Conservation (phyloP, 2,888 invertebrate genomes). For the Bombyx huttoni region DNA sequence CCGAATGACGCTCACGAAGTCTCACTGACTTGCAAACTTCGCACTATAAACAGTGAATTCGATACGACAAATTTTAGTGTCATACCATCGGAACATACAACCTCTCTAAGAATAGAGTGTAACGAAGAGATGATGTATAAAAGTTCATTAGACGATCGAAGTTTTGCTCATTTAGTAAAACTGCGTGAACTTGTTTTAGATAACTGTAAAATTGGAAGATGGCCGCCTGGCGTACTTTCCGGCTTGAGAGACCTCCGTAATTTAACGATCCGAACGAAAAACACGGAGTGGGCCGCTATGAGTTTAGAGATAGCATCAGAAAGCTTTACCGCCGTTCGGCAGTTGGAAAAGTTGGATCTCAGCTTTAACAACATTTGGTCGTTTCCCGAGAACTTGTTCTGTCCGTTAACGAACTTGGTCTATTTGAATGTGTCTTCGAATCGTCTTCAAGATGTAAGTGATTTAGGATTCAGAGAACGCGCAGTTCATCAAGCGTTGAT, state of each 20-base stretch:
- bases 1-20: conserved; percentile 78
- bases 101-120: conserved; percentile 83
- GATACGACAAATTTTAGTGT: conserved; percentile 91
- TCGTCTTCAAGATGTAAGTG: conserved; percentile 88
- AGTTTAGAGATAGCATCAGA: conserved; percentile 86
- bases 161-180: conserved; percentile 85
- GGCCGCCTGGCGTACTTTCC: conserved; percentile 84
- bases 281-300: conserved; percentile 87
- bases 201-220: conserved; percentile 88
- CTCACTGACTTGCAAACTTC: conserved; percentile 82
- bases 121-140: conserved; percentile 85
- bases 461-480: conserved; percentile 86
- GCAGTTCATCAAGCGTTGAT: conserved; percentile 76
- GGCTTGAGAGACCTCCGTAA: conserved; percentile 87
- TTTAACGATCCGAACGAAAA: conserved; percentile 87
- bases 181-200: conserved; percentile 85
- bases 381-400: conserved; percentile 88
- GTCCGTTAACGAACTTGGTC: conserved; percentile 83
- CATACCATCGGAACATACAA: conserved; percentile 87
- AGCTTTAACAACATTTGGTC: conserved; percentile 93
- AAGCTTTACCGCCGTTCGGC: conserved; percentile 82
- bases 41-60: conserved; percentile 89
- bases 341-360: conserved; percentile 87
- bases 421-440: conserved; percentile 89
- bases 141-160: conserved; percentile 82